Evolutionary conservation across 1,140 invertebrate genomes (phyloP), one percentile per base, ranked within the genome.

Genomic region (Protaetia brevitarsis): DNA sequence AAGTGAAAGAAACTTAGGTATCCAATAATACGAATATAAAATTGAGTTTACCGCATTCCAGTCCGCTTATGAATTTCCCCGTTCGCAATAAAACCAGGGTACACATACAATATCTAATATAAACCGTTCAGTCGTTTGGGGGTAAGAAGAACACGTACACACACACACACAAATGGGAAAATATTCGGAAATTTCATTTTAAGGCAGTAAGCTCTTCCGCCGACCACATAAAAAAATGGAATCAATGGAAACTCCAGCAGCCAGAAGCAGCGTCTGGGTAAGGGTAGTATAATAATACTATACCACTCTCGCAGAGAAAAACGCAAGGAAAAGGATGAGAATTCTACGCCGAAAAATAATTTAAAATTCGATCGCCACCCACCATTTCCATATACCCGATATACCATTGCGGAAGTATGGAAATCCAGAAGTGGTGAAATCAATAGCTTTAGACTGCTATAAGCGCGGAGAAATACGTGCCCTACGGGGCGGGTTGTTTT

Each of bases 321-420:
- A 45, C 41, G 16, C 16, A 45, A 21, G 23, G 41, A 21, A 21
- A 45, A 21, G 23, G 41, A 45, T 45, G 41, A 45, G 16, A 45
- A 45, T 45, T 13, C 13, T 45, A 7, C 41, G 11, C 41, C 16
- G 23, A 21, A 21, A 45, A 16, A 45, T 45, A 45, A 45, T 45
- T 45, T 45, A 45, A 45, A 45, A 45, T 45, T 45, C 41, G 41
- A 45, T 45, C 23, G 41, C 41, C 19, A 21, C n/a, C n/a, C n/a
- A n/a, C 23, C 41, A 5, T 45, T 45, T 45, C 41, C 41, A 45
- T 45, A 45, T 21, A n/a, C n/a, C n/a, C n/a, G n/a, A n/a, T n/a
- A n/a, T n/a, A n/a, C 23, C 16, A 45, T 21, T 21, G 41, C 16
- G 19, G 41, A 13, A 45, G 13, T 16, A 45, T 45, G 41, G 19